Conservation (phyloP, 2,888 invertebrate species). For the Sipha maydis region DNA sequence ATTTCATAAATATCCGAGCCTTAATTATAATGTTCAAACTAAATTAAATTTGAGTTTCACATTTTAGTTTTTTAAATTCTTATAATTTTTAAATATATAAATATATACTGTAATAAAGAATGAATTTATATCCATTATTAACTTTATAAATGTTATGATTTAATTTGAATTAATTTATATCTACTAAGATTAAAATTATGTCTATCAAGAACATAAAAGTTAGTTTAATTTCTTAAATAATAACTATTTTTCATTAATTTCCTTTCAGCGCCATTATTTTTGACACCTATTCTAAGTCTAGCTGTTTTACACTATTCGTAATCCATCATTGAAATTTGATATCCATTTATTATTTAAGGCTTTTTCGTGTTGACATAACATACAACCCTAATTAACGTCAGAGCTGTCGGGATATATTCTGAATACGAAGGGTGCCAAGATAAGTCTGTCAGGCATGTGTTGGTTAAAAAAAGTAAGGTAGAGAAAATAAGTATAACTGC, state of each 20-base stretch:
- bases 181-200: conserved; percentile 8
- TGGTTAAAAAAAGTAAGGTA: neutral
- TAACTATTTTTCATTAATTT: conserved; percentile 46
- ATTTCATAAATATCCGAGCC: too few relatives aligned
- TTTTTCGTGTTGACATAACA: conserved; percentile 62
- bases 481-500: conserved; percentile 14
- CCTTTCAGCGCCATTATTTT: conserved; percentile 54
- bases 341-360: conserved; percentile 60
- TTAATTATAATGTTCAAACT: neutral
- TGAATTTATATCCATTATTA: neutral
- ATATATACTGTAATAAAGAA: neutral
- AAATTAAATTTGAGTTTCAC: neutral
- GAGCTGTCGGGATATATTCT: conserved; percentile 49
- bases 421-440: conserved; percentile 48
- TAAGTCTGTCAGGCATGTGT: conserved; percentile 54
- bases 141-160: neutral
- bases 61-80: neutral
- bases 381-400: conserved; percentile 62
- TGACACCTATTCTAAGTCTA: conserved; percentile 46
- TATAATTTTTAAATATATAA: neutral
- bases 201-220: conserved; percentile 7
- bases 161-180: conserved; percentile 13
- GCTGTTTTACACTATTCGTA: conserved; percentile 50
- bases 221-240: conserved; percentile 28
- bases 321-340: conserved; percentile 60